Percentiles rank a stretch among this genome's conserved stretches.
Evolutionary conservation across 1,140 invertebrate species (phyloP).

Genomic region (Helicorthomorpha holstii): DNA sequence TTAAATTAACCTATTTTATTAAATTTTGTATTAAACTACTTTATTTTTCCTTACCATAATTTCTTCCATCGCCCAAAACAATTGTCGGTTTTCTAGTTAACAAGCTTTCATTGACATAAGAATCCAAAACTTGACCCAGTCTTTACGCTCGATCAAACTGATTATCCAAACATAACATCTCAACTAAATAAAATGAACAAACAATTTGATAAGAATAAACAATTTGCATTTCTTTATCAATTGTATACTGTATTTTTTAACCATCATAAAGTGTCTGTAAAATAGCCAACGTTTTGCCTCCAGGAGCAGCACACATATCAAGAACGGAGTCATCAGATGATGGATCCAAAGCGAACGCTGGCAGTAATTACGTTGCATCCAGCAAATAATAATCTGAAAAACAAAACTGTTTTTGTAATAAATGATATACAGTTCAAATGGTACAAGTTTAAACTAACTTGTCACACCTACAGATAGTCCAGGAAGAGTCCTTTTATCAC

Average conservation of each 20-base stretch:
- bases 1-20: no score
- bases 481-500: conserved; percentile 50
- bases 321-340: conserved; percentile 56
- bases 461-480: conserved; percentile 38
- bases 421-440: no score
- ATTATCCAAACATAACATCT: conserved; percentile 62
- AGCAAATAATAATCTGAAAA: conserved; percentile 52
- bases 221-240: no score
- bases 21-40: no score
- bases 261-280: conserved; percentile 69
- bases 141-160: conserved; percentile 42
- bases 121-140: conserved; percentile 37
- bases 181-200: conserved; percentile 21
- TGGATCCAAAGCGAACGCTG: conserved; percentile 74
- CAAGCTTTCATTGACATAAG: conserved; percentile 40
- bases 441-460: no score
- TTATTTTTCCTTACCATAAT: conserved; percentile 31
- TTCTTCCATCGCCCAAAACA: conserved; percentile 10
- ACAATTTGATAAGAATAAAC: no score
- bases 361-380: conserved; percentile 76
- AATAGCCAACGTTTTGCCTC: conserved; percentile 74
- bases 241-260: conserved; percentile 9
- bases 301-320: conserved; percentile 91
- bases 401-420: no score
- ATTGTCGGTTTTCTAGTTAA: neutral